A percentile compares a stretch with the other conserved stretches of the same genome.
These are phyloP conservation scores for Gonocerus acuteangulatus DNA, from an alignment of 2,888 invertebrate species.

Conservation along the genomic window DNA sequence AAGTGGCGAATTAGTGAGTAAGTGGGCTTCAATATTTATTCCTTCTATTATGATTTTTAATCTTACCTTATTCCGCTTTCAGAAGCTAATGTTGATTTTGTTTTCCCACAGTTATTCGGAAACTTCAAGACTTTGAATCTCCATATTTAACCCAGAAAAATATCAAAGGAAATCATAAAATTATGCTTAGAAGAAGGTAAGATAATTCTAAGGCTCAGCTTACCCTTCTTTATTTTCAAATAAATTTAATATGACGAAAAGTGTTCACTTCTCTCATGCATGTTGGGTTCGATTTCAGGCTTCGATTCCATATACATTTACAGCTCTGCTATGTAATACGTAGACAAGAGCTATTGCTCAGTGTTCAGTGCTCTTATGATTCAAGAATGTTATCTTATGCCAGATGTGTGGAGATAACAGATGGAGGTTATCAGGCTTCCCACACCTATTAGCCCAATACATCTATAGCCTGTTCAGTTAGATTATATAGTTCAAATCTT, in stretches of 20 bases:
- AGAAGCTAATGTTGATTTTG: not conserved
- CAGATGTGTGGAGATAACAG: too few species aligned
- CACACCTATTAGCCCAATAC: too few species aligned
- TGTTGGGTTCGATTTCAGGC: not conserved
- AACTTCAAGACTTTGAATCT: conserved; percentile 93
- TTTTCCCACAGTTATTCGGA: conserved; percentile 63
- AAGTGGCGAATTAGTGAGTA: conserved; percentile 59
- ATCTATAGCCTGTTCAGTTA: too few species aligned
- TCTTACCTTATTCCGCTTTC: not conserved
- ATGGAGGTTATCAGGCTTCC: too few species aligned
- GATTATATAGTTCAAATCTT: too few species aligned
- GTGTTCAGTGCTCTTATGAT: too few species aligned
- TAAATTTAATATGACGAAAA: conserved; percentile 4
- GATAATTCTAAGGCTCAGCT: conserved; percentile 31
- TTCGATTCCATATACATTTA: too few species aligned
- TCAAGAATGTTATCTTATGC: too few species aligned
- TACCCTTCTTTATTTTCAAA: not conserved
- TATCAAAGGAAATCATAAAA: conserved; percentile 62
- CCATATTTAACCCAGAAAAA: conserved; percentile 86
- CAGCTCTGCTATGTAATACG: too few species aligned
- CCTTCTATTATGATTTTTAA: not conserved
- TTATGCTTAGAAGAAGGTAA: conserved; percentile 81
- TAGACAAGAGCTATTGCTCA: too few species aligned
- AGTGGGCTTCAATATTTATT: conserved; percentile 36
- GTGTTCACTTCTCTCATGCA: not conserved